Percentiles rank a stretch among this genome's conserved stretches.
Conservation (phyloP, 1,140 invertebrate genomes). For the Drosophila rufa region DNA sequence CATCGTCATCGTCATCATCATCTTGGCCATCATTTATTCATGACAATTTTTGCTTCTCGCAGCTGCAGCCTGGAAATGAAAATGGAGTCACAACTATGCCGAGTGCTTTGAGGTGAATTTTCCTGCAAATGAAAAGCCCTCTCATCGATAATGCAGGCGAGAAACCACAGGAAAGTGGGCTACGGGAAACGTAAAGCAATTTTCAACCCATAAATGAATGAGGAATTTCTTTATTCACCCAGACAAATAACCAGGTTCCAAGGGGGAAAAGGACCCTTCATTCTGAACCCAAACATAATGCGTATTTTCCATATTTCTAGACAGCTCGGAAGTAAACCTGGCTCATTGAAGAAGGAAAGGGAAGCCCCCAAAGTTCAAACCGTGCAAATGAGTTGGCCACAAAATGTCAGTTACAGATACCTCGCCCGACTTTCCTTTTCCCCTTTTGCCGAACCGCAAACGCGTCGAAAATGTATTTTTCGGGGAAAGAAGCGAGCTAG, state of each 20-base stretch:
- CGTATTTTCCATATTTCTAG: conserved; percentile 25
- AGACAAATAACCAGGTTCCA: background rate
- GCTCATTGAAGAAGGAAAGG: background rate
- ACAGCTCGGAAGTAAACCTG: background rate
- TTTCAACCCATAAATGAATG: conserved; percentile 44
- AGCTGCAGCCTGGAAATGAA: conserved; percentile 47
- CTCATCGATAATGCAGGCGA: conserved; percentile 69
- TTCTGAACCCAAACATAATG: conserved; percentile 5
- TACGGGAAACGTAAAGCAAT: conserved; percentile 50
- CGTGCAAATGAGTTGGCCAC: conserved; percentile 77
- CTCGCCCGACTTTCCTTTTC: conserved; percentile 10
- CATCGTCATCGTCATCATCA: conserved; percentile 24
- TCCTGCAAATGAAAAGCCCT: conserved; percentile 43
- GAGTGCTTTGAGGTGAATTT: conserved; percentile 51
- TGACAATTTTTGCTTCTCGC: conserved; percentile 51
- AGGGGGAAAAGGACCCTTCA: background rate
- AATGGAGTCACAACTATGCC: conserved; percentile 48
- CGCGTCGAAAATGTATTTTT: conserved; percentile 47
- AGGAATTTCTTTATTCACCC: conserved; percentile 25
- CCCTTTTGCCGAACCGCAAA: conserved; percentile 44
- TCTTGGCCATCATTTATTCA: conserved; percentile 66
- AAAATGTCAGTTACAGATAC: conserved; percentile 69
- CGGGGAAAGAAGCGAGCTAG: background rate
- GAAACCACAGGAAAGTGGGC: conserved; percentile 44
- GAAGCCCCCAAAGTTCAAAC: conserved; percentile 21